Evolutionary conservation across 2,888 invertebrate species (phyloP), one percentile per base, ranked within the genome.

Genomic region (Yponomeuta sedellus): DNA sequence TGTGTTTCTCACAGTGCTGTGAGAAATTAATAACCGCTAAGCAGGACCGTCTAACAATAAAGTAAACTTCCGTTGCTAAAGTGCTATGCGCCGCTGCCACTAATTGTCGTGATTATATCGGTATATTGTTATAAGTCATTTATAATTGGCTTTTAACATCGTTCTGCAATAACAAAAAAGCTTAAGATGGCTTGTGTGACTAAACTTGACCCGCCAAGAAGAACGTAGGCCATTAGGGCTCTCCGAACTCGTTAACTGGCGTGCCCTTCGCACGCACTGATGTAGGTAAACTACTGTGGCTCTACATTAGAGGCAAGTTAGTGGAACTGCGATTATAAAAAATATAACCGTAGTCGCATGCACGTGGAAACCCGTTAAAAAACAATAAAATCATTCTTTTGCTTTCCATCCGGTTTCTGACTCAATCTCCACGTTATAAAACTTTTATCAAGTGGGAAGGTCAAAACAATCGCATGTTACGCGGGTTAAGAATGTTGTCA

Each of bases 31-130:
- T 64, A 64, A 66, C 64, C 58, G 64, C 58, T 65, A 65, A 65
- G 12, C 73, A 73, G 74, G 77, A 78, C 76, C 73, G 71, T 77
- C 77, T 77, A 78, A 83, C 83, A 83, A 85, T 63, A 44, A 63
- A 63, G 63, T 85, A 83, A 83, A 79, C 83, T 81, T 85, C 86
- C 83, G 85, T 82, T 82, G 80, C 56, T 64, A 66, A 40, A 79
- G 79, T 77, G 75, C 77, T 77, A 76, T 82, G 78, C 74, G 73
- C 74, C 83, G 84, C 84, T 84, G 77, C 79, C 71, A 73, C 52
- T 77, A 76, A 81, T 82, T 84, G 83, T 74, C 70, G 70, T 80
- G 81, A 85, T 86, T 76, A 71, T 76, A 81, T 82, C 79, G 72
- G 72, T 75, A 74, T 74, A 78, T 77, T 75, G 73, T 76, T 77